A percentile compares a stretch with the other conserved stretches of the same genome.
phyloP scores from a whole-genome alignment of 2,113 vertebrate species.

The Elgaria multicarinata region DNA sequence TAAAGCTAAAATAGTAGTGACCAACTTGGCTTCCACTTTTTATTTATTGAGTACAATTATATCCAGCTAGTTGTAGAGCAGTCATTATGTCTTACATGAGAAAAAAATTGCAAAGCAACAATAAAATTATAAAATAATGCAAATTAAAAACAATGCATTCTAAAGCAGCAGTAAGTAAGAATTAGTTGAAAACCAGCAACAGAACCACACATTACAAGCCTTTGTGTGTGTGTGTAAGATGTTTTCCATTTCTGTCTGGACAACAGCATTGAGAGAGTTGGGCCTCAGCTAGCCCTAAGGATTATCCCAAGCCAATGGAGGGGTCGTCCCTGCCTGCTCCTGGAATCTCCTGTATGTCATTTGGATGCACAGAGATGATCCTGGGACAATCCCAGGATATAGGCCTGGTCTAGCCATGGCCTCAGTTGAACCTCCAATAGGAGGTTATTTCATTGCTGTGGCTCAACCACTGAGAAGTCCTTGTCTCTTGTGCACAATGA shows the following conservation, averaged over 20 bases:
- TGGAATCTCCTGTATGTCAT: no score
- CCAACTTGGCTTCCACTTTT: neutral
- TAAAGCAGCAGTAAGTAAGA: neutral
- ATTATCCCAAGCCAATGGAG: no score
- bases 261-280: neutral
- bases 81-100: neutral
- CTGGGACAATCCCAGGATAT: no score
- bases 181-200: neutral
- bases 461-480: neutral
- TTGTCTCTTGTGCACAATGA: neutral
- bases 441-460: neutral
- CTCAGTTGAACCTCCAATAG: neutral
- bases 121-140: neutral
- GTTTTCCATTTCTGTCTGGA: neutral
- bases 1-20: neutral
- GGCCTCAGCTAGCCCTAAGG: no score
- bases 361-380: no score
- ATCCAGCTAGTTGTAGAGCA: neutral
- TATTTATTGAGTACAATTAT: neutral
- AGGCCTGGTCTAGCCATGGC: no score
- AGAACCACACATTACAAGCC: neutral
- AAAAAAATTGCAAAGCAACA: neutral
- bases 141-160: neutral
- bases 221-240: neutral
- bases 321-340: no score